A percentile compares a stretch with the other conserved stretches of the same genome.
Evolutionary conservation across 92 coral and sea anemone genomes (phyloP).

Genomic region (Zoanthus sociatus): DNA sequence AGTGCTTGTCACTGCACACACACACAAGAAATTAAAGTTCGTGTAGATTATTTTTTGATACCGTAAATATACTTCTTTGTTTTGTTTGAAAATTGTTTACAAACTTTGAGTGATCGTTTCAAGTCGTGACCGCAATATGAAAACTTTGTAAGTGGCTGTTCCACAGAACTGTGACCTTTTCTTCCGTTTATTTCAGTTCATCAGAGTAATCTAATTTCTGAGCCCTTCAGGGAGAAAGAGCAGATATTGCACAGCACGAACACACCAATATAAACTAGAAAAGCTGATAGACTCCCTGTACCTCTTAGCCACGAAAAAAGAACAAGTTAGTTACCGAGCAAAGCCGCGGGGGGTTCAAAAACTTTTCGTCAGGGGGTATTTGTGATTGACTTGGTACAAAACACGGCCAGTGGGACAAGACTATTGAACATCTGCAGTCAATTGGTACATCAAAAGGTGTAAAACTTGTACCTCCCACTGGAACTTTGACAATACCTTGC

Average conservation of each 20-base stretch:
- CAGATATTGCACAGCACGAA: slow-evolving; percentile 42
- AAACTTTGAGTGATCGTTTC: background rate
- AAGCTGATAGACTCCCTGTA: background rate
- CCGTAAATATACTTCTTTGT: background rate
- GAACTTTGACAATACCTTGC: background rate
- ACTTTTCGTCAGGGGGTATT: background rate
- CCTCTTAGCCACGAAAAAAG: background rate
- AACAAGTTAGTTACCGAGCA: background rate
- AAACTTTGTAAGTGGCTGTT: slow-evolving; percentile 10
- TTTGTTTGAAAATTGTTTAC: background rate
- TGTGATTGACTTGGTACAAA: slow-evolving; percentile 16
- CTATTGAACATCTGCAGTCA: slow-evolving; percentile 26
- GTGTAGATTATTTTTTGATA: background rate
- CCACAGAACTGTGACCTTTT: slow-evolving; percentile 26
- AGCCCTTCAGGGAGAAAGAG: slow-evolving; percentile 33
- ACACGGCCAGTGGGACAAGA: slow-evolving; percentile 14
- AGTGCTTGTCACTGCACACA: background rate
- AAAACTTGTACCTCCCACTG: slow-evolving; percentile 49
- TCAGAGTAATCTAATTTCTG: slow-evolving; percentile 40
- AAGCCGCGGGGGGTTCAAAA: slow-evolving; percentile 10
- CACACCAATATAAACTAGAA: slow-evolving; percentile 31
- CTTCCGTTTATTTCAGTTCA: slow-evolving; percentile 37
- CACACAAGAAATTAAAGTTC: background rate
- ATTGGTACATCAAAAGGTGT: slow-evolving; percentile 43
- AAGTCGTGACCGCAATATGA: slow-evolving; percentile 33